Percentiles rank a stretch among this genome's conserved stretches.
phyloP scores from a whole-genome alignment of 2,797 vertebrate species.

The Pristis pectinata region DNA sequence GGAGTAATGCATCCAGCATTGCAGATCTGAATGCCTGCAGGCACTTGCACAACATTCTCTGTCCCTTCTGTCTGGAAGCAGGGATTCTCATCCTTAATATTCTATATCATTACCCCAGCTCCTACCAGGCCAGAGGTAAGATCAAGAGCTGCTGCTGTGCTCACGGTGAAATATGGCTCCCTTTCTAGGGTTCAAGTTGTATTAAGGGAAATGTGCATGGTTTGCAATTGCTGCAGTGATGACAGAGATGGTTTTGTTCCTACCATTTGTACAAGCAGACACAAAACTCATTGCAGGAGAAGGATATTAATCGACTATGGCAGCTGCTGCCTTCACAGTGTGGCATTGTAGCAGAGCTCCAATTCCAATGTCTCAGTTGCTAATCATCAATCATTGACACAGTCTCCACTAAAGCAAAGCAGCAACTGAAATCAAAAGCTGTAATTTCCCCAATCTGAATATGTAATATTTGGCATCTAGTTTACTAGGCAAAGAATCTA shows the following conservation, averaged over 20 bases:
- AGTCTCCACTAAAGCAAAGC: background rate
- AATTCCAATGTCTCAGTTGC: constrained; percentile 5
- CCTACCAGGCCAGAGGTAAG: background rate
- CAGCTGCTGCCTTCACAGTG: background rate
- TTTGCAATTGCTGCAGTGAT: background rate
- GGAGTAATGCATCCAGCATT: background rate
- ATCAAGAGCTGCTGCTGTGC: no score
- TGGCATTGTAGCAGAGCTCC: no score
- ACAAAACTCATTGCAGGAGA: background rate
- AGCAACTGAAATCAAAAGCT: background rate
- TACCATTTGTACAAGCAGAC: no score
- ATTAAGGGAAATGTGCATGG: background rate
- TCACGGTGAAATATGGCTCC: background rate
- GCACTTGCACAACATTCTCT: background rate
- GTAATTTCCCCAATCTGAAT: background rate
- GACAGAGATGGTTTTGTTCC: background rate
- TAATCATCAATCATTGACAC: background rate
- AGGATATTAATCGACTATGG: background rate
- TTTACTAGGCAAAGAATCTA: background rate
- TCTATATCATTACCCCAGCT: background rate
- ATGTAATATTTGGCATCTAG: background rate
- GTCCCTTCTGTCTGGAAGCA: background rate
- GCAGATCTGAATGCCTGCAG: background rate
- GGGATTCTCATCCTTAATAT: background rate
- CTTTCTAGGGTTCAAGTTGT: background rate